Evolutionary conservation across 2,113 vertebrate species (phyloP).

Genomic region (Rhynchomys soricoides): DNA sequence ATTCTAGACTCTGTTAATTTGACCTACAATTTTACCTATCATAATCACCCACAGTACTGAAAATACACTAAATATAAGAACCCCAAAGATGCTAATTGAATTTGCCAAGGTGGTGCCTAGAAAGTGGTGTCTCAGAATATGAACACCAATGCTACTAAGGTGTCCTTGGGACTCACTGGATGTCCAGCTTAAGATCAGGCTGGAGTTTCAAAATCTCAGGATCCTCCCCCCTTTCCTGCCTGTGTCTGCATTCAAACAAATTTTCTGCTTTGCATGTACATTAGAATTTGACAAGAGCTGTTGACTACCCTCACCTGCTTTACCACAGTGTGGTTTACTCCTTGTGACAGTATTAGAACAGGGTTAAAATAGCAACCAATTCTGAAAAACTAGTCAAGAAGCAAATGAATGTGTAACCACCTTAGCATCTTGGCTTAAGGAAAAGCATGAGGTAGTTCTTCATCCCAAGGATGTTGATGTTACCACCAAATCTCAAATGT

Average conservation of each 20-base stretch:
- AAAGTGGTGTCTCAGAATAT: neutral
- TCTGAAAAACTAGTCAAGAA: neutral
- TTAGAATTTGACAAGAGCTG: neutral
- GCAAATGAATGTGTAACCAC: neutral
- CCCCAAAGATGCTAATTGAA: neutral
- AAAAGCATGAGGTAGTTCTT: neutral
- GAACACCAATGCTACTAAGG: neutral
- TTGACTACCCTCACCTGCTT: neutral
- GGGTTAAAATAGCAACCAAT: neutral
- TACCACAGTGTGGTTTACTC: neutral
- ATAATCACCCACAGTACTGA: neutral
- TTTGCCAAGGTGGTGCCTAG: neutral
- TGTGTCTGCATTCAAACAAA: neutral
- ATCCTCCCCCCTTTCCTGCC: neutral
- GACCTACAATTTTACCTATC: neutral
- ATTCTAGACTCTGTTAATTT: neutral
- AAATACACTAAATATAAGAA: neutral
- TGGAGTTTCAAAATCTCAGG: neutral
- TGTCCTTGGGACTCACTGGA: neutral
- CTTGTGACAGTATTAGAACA: neutral
- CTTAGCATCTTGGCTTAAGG: neutral
- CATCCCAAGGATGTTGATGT: neutral
- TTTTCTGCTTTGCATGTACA: neutral
- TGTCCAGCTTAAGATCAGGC: neutral
- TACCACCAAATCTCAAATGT: neutral